phyloP scores from a whole-genome alignment of 2,888 invertebrate genomes.

The Myopa testacea region DNA sequence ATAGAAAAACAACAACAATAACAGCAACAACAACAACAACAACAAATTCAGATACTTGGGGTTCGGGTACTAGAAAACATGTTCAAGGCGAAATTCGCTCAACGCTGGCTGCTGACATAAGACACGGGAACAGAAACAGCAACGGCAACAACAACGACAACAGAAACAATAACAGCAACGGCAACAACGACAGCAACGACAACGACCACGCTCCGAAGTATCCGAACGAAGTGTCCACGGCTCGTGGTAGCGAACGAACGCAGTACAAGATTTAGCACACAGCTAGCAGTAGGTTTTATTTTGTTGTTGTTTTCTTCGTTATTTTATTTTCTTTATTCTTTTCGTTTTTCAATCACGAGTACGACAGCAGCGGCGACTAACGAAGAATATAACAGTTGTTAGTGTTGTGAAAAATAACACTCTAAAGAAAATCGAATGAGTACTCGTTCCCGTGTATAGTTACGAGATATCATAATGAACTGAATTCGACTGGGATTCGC shows the following conservation, averaged over 20 bases:
- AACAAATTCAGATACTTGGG: slow-evolving; percentile 28
- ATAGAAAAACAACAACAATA: slow-evolving; percentile 1
- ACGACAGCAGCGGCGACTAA: background rate
- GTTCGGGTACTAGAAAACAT: slow-evolving; percentile 26
- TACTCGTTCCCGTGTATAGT: background rate
- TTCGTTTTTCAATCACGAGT: slow-evolving; percentile 4
- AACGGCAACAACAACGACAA: slow-evolving; percentile 35
- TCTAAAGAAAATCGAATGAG: background rate
- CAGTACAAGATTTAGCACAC: slow-evolving; percentile 31
- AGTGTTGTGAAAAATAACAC: background rate
- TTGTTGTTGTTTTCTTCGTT: slow-evolving; percentile 6
- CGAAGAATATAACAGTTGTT: background rate
- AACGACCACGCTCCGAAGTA: slow-evolving; percentile 24
- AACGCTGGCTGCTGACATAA: slow-evolving; percentile 48
- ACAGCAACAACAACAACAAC: slow-evolving; percentile 7
- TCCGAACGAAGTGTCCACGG: background rate
- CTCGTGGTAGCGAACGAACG: slow-evolving; percentile 3
- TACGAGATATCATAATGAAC: background rate
- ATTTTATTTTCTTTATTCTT: background rate
- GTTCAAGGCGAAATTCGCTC: slow-evolving; percentile 63
- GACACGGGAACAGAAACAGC: slow-evolving; percentile 43
- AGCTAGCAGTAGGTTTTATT: slow-evolving; percentile 1
- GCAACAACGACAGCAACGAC: slow-evolving; percentile 42
- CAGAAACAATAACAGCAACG: slow-evolving; percentile 32
- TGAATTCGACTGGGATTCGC: background rate